A percentile compares a stretch with the other conserved stretches of the same genome.
These are phyloP conservation scores for Nesoenas mayeri DNA, from an alignment of 2,113 vertebrate genomes.

Conservation along the genomic window DNA sequence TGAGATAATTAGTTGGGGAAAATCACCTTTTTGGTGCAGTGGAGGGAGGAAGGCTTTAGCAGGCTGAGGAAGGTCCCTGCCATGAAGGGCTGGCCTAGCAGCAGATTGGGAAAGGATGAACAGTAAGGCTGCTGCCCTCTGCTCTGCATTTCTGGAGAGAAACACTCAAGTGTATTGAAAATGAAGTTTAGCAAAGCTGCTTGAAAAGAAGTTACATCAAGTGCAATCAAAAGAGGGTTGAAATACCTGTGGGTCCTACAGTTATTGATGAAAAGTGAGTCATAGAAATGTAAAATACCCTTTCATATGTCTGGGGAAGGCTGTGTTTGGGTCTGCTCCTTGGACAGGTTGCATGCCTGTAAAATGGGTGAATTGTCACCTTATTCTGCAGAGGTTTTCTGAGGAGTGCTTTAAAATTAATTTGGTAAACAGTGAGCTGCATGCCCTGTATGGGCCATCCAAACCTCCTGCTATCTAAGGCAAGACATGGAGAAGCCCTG, in stretches of 20 bases:
- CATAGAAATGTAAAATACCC: background rate
- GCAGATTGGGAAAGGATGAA: background rate
- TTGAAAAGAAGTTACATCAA: background rate
- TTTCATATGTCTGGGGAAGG: background rate
- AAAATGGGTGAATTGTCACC: background rate
- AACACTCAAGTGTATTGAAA: background rate
- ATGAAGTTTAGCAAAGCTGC: background rate
- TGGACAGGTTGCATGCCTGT: background rate
- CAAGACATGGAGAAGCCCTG: fast-evolving
- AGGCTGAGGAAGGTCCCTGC: background rate
- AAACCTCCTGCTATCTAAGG: background rate
- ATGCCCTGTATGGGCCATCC: background rate
- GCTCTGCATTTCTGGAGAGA: background rate
- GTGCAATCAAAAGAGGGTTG: background rate
- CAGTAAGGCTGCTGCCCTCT: background rate
- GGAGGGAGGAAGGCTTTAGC: background rate
- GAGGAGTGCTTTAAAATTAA: background rate
- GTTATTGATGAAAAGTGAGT: background rate
- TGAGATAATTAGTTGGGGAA: background rate
- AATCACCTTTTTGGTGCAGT: background rate
- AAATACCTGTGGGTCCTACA: background rate
- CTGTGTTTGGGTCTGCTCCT: background rate
- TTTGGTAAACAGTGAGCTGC: background rate
- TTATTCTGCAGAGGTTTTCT: background rate
- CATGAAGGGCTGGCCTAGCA: background rate